These are phyloP conservation scores for Megathymus violae DNA, from an alignment of 1,140 invertebrate genomes.

Conservation along the genomic window DNA sequence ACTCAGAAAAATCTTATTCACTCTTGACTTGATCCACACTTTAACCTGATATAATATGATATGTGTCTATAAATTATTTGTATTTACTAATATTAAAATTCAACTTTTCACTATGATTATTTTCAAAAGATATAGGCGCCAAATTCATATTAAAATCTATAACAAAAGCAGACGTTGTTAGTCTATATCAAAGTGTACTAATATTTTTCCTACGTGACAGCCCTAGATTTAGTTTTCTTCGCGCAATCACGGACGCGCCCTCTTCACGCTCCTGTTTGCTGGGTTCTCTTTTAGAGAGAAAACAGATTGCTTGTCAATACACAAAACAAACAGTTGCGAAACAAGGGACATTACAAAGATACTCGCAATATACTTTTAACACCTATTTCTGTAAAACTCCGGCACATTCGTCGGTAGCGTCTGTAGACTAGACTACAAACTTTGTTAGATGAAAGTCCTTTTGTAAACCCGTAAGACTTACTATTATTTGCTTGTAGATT, in stretches of 20 bases:
- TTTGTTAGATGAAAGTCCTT: conserved; percentile 32
- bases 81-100: no score
- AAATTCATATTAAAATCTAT: no score
- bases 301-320: conserved; percentile 73
- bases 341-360: conserved; percentile 56
- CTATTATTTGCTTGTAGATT: not conserved
- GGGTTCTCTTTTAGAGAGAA: conserved; percentile 65
- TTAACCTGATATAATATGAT: no score
- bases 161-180: no score
- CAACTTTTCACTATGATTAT: no score
- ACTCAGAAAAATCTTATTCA: no score
- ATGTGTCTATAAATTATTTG: no score
- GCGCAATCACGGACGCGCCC: conserved; percentile 63
- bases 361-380: conserved; percentile 52
- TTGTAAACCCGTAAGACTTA: not conserved
- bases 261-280: conserved; percentile 58
- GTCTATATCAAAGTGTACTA: no score
- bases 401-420: conserved; percentile 48
- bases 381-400: conserved; percentile 48
- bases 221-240: conserved; percentile 49
- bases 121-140: no score
- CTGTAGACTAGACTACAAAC: conserved; percentile 52
- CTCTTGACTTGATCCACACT: no score
- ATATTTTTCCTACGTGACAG: conserved; percentile 1
- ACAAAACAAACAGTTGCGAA: conserved; percentile 62